Conservation (phyloP, 2,113 vertebrate genomes). For the Phycodurus eques region DNA sequence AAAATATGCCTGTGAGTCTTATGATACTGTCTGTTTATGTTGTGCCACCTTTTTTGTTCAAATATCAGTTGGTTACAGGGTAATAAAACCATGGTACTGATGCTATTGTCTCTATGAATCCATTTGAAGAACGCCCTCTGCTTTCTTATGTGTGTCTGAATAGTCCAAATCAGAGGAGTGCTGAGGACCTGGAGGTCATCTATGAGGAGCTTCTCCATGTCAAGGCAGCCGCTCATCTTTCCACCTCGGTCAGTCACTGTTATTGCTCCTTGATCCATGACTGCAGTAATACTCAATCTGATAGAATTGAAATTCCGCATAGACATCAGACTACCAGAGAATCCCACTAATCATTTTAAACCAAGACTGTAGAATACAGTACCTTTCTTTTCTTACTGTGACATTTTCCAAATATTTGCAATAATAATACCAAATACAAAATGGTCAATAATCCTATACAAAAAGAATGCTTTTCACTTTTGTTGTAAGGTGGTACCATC, state of each 20-base stretch:
- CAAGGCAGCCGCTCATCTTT: constrained; percentile 91
- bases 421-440: background rate
- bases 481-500: background rate
- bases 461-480: background rate
- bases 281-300: background rate
- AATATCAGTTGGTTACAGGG: too few species aligned
- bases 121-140: background rate
- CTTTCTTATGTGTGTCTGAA: background rate
- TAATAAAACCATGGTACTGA: too few species aligned
- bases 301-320: background rate
- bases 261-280: background rate
- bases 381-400: background rate
- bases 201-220: constrained; percentile 93
- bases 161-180: constrained; percentile 86
- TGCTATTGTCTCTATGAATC: too few species aligned
- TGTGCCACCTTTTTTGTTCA: too few species aligned
- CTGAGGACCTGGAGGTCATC: constrained; percentile 91
- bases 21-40: too few species aligned
- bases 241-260: constrained; percentile 79
- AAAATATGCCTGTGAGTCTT: too few species aligned
- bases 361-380: background rate
- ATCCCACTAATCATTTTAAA: background rate
- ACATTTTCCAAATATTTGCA: background rate
- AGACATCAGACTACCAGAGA: background rate
- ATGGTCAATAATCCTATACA: background rate